Evolutionary conservation across 2,888 invertebrate genomes (phyloP).

Genomic region (Lypha dubia): DNA sequence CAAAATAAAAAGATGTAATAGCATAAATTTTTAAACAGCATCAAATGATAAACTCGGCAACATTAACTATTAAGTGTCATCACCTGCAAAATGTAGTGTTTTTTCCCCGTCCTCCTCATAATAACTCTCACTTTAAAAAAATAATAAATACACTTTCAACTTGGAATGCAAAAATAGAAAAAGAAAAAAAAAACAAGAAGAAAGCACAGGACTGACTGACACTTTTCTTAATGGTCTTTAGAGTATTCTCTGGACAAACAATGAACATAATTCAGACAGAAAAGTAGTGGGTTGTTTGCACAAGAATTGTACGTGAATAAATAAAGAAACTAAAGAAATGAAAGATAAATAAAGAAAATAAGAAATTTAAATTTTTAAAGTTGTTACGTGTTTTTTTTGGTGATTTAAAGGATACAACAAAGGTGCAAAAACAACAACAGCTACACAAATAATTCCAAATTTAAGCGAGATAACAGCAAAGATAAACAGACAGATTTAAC

Average conservation of each 20-base stretch:
- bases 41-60: conserved; percentile 27
- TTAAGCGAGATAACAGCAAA: conserved; percentile 54
- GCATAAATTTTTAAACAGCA: conserved; percentile 38
- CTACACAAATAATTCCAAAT: conserved; percentile 64
- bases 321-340: neutral
- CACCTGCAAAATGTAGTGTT: conserved; percentile 56
- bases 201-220: conserved; percentile 40
- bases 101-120: neutral
- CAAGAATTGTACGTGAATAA: conserved; percentile 7
- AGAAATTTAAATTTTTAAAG: conserved; percentile 46
- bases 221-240: conserved; percentile 62
- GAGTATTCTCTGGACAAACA: conserved; percentile 48
- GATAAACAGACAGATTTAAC: conserved; percentile 48
- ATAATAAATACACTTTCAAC: conserved; percentile 53
- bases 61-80: conserved; percentile 34
- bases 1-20: conserved; percentile 16
- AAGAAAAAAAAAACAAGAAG: neutral
- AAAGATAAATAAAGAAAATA: neutral
- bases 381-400: conserved; percentile 22
- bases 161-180: conserved; percentile 28
- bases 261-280: conserved; percentile 52
- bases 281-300: conserved; percentile 28
- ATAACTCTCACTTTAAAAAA: conserved; percentile 36
- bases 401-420: conserved; percentile 18
- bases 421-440: conserved; percentile 41